Percentiles rank a stretch among this genome's conserved stretches.
phyloP scores from a whole-genome alignment of 2,888 invertebrate species.

The Cancer borealis region DNA sequence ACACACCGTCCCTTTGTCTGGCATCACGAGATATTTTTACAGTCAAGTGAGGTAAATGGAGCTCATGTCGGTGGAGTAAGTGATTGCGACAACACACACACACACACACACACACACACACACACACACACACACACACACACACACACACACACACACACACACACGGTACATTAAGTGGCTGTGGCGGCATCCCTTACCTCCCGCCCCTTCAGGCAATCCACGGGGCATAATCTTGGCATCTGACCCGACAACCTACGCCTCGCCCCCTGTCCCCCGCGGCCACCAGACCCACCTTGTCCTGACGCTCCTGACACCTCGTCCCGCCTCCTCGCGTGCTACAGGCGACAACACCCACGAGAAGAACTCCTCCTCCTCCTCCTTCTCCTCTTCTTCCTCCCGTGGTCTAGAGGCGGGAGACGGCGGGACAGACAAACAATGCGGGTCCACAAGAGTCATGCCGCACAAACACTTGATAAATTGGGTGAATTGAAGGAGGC shows the following conservation, averaged over 20 bases:
- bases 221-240: background rate
- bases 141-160: constrained; percentile 20
- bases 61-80: background rate
- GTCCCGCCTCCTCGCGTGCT: constrained; percentile 9
- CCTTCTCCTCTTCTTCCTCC: constrained; percentile 22
- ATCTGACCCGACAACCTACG: constrained; percentile 4
- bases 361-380: constrained; percentile 8
- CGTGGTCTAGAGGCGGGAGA: background rate
- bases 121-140: constrained; percentile 10
- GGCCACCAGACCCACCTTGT: background rate
- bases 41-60: background rate
- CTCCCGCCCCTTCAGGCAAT: constrained; percentile 20
- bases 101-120: constrained; percentile 6
- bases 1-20: background rate
- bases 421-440: constrained; percentile 33
- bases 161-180: background rate
- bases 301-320: constrained; percentile 7
- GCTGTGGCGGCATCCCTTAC: background rate
- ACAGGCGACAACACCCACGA: constrained; percentile 18
- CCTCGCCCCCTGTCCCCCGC: background rate
- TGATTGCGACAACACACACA: constrained; percentile 6
- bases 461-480: constrained; percentile 24
- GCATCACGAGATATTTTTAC: background rate
- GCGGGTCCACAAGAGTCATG: constrained; percentile 24
- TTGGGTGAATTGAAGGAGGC: constrained; percentile 24